Conservation (phyloP, 2,888 invertebrate species). For the Campopleginae sp. region DNA sequence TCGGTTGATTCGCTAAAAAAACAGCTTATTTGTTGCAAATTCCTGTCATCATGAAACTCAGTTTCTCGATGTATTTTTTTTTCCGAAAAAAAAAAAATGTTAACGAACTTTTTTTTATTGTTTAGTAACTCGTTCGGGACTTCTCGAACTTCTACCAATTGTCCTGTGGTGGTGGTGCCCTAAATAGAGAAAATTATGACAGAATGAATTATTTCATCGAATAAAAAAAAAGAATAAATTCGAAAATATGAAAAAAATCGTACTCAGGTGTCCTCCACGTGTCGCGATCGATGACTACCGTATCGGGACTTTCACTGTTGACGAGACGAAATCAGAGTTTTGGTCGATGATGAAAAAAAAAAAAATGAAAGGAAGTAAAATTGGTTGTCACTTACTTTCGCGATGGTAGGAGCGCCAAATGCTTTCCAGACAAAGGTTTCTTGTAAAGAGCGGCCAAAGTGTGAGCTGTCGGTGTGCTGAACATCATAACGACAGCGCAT, state of each 20-base stretch:
- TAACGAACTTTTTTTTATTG: constrained; percentile 6
- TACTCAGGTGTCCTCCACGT: constrained; percentile 81
- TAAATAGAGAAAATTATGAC: constrained; percentile 52
- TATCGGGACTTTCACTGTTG: constrained; percentile 78
- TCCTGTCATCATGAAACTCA: constrained; percentile 17
- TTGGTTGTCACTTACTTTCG: constrained; percentile 76
- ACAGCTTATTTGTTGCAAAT: background rate
- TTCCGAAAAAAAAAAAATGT: constrained; percentile 9
- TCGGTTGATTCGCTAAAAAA: background rate
- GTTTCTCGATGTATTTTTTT: background rate
- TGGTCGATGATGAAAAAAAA: constrained; percentile 12
- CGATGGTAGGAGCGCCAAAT: constrained; percentile 72
- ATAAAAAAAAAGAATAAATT: background rate
- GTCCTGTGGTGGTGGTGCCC: constrained; percentile 77
- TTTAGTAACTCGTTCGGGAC: background rate
- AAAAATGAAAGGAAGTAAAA: background rate
- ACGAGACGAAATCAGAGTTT: background rate
- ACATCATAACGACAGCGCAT: constrained; percentile 86
- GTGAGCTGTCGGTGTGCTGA: constrained; percentile 87
- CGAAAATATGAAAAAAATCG: constrained; percentile 63
- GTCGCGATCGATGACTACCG: constrained; percentile 76
- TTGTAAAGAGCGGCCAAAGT: constrained; percentile 85
- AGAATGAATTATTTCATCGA: background rate
- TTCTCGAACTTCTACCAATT: constrained; percentile 74
- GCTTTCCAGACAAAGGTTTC: constrained; percentile 75